Base-by-base conservation (phyloP, 2,113 vertebrate genomes). In the Trogon surrucura region DNA sequence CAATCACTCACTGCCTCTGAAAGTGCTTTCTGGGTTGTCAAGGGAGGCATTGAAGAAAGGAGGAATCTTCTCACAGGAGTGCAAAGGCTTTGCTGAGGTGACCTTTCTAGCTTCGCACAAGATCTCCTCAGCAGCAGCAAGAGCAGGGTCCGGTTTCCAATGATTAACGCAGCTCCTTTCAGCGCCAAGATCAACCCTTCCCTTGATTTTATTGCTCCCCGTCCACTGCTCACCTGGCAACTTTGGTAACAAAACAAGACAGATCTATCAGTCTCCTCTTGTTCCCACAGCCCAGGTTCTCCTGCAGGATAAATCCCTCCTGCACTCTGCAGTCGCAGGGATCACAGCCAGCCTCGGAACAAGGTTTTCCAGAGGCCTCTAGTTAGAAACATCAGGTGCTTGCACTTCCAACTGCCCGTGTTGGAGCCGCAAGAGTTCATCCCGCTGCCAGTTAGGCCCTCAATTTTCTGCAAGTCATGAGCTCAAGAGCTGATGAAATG, bases 81-180 rank as follows among this genome's bases (percentile, higher is more conserved):
- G 30, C 16, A 60, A 61, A 65, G 44, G 36, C 29, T 69, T 87
- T 69, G 29, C 50, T 73, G n/a, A 45, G 23, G 48, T 69, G 45
- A 60, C 36, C 29, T 62, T 70, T 38, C 38, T 13, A 27, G 12
- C 57, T 69, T 65, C 48, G 45, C 5, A 2, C 4, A 7, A 29
- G 18, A 71, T 13, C 15, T 23, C 34, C 62, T 58, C 65, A 60
- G 57, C 70, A 91, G 73, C 57, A 53, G 16, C 9, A 51, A 53
- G 44, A 78, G n/a, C 1, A 1, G 38, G 23, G 5, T 13, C 47
- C 0, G 0, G 16, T 54, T 75, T 71, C 45, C 1, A 4, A 10
- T 2, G 26, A 77, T 26, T 0, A 0, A 20, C 2, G 18, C 0
- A 0, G 30, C 48, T 87, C 38, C 69, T 62, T 72, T 9, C 34